Evolutionary conservation across 2,888 invertebrate species (phyloP), one percentile per base, ranked within the genome.

Genomic region (Coelinius sp.): DNA sequence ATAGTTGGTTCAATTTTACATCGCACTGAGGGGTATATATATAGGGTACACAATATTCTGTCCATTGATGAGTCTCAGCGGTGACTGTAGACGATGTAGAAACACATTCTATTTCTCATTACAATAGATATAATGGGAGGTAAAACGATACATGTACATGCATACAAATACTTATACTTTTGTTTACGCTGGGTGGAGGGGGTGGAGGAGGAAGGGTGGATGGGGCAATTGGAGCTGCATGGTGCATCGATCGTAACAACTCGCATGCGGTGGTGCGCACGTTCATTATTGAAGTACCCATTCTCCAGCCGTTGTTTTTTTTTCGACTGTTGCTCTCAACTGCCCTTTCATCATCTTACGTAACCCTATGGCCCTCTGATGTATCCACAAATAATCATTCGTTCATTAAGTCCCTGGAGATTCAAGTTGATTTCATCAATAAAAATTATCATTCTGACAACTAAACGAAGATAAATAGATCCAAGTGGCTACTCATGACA

Each of bases 201-300:
- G 3, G 17, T 3, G n/a, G 24, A 2, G 12, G 49, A 24, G 17
- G 49, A 44, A n/a, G 31, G 49, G 31, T 8, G 31, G 27, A 20
- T 12, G 35, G 17, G 31, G 69, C 77, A 77, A 24, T 31, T 63
- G 46, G 76, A 76, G 76, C 76, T 73, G 73, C 75, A 80, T 79
- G 78, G 79, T 79, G 80, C 83, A 86, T 85, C 83, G 85, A 85
- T 86, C 84, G 44, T 41, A 35, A 80, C 78, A 80, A 81, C 82
- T 78, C 78, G 81, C 79, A 80, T 80, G 81, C 79, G 79, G 67
- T 76, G 73, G 27, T 82, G 83, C 84, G 82, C 84, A 82, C 82
- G 81, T 85, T 83, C 83, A 84, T 85, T 86, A 86, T 86, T 85
- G 83, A 86, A 84, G 82, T 79, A 79, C 80, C 69, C 65, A 68